Evolutionary conservation across 2,888 invertebrate genomes (phyloP), one percentile per base, ranked within the genome.

Genomic region (Harpalus rubripes): DNA sequence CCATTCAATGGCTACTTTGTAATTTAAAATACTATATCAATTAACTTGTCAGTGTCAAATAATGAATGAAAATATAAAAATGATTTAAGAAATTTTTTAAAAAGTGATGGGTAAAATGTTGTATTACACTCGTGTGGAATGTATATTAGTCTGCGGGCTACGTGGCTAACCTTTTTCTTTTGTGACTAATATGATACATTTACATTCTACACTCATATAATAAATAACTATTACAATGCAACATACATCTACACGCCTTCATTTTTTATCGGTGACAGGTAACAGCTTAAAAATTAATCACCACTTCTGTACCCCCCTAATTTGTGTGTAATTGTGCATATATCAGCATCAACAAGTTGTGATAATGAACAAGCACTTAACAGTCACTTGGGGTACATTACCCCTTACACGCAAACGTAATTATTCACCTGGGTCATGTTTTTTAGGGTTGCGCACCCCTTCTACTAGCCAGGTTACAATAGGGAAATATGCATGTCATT

Each of bases 311-410:
- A 32, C 39, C 72, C 10, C 56, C 78, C 58, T 74, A 74, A 74
- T 74, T 78, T 58, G 59, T 59, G 78, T 78, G 56, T 22, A 78
- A 78, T 78, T 58, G 78, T 78, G 78, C 78, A 78, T 78, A 78
- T 15, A 58, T 58, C 58, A 6, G 10, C 8, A 18, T 76, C 76
- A 76, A 76, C 78, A 78, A 78, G 78, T 78, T 78, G 58, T 58
- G 12, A 58, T 78, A 78, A 78, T 78, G 32, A 78, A 78, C n/a
- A 0, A 15, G 32, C 32, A 78, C 76, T 76, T 76, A 76, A 16
- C 39, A 68, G 68, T 68, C 68, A 65, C 44, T 74, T 15, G 16
- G 44, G 72, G 72, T 39, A n/a, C 39, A 68, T 74, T 74, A 74
- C 44, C 72, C 44, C 72, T 74, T 74, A 74, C 72, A 74, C 72